Evolutionary conservation across 2,888 invertebrate species (phyloP).

Genomic region (Drosophila leonis): DNA sequence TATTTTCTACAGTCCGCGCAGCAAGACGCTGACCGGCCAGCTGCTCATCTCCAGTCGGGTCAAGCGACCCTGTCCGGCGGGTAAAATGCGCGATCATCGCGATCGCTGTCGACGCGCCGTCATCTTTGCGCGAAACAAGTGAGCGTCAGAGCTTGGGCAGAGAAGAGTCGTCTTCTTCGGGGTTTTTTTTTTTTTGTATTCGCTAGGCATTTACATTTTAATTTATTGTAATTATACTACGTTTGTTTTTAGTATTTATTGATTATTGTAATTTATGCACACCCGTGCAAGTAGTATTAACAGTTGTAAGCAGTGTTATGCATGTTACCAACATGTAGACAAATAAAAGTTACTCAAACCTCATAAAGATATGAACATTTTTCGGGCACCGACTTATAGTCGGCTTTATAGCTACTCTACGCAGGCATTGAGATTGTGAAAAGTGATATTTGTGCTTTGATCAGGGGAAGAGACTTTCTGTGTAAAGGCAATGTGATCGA

Average conservation of each 20-base stretch:
- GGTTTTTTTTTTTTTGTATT: slow-evolving; percentile 24
- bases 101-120: slow-evolving; percentile 80
- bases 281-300: neutral
- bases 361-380: neutral
- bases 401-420: neutral
- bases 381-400: neutral
- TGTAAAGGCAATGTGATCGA: neutral
- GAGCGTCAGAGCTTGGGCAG: slow-evolving; percentile 1
- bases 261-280: slow-evolving; percentile 25
- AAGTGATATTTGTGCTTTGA: neutral
- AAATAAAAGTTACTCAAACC: slow-evolving; percentile 10
- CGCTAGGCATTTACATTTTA: slow-evolving; percentile 38
- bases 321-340: neutral
- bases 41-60: slow-evolving; percentile 66
- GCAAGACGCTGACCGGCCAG: slow-evolving; percentile 69
- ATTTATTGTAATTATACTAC: slow-evolving; percentile 59
- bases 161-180: neutral
- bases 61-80: slow-evolving; percentile 72
- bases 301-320: slow-evolving; percentile 6
- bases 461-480: neutral
- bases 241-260: slow-evolving; percentile 29
- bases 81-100: slow-evolving; percentile 80
- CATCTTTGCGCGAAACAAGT: slow-evolving; percentile 66
- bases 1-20: slow-evolving; percentile 73
- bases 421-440: neutral